phyloP scores from a whole-genome alignment of 2,113 vertebrate genomes.

The Gymnobelideus leadbeateri region DNA sequence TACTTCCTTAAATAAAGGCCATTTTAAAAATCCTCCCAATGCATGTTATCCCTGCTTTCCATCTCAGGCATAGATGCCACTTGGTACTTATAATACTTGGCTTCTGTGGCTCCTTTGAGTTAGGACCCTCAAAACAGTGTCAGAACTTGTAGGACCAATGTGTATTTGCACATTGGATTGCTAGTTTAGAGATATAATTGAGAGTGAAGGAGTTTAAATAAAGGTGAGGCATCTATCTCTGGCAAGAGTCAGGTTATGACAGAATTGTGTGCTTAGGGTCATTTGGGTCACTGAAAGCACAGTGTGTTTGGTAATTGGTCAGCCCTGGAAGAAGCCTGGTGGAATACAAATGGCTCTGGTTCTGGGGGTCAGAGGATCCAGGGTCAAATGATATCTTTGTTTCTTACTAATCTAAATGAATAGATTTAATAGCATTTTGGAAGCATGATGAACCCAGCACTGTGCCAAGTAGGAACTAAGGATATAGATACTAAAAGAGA shows the following conservation, averaged over 20 bases:
- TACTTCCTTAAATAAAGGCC: not conserved
- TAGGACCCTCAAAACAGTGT: conserved; percentile 26
- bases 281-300: not conserved
- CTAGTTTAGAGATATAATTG: conserved; percentile 32
- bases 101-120: conserved; percentile 10
- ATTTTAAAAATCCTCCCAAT: conserved; percentile 12
- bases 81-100: conserved; percentile 32
- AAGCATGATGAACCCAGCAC: not conserved
- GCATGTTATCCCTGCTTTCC: not conserved
- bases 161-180: conserved; percentile 20
- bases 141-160: not conserved
- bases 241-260: not conserved
- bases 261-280: not conserved
- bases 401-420: not conserved
- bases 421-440: not conserved
- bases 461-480: not conserved
- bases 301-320: not conserved
- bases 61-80: not conserved
- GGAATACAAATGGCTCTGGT: not conserved
- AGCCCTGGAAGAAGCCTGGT: not conserved
- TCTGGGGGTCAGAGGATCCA: not conserved
- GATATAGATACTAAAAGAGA: not conserved
- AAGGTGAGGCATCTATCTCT: not conserved
- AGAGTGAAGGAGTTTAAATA: conserved; percentile 36
- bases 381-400: not conserved